Base-by-base conservation (phyloP, 35 echinoderm and acorn worm genomes). In the Apostichopus parvimensis region DNA sequence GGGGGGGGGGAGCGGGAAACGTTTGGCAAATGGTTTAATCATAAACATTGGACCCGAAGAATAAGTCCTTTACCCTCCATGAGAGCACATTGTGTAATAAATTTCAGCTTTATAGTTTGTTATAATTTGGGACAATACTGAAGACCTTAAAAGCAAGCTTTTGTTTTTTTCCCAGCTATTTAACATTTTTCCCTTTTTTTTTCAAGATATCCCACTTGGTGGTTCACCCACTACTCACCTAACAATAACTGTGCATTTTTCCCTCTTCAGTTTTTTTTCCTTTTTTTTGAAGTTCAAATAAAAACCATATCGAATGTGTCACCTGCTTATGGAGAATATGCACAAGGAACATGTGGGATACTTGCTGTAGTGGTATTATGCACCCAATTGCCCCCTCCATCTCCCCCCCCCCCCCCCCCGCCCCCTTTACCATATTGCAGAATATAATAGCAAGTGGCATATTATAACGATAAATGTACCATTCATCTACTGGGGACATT, bases 301-400 rank as follows among this genome's bases (percentile, higher is more conserved):
- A 75, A 75, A 75, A 68, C 64, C 15, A 75, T 22, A 75, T 75
- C 14, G 20, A 23, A 59, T 84, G 53, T 84, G 28, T 56, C 54
- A 84, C 81, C 57, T 59, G 81, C 56, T 84, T 59, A 84, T 58
- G 55, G 52, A 34, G 7, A 84, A 84, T 84, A 84, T 84, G 81
- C 81, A 84, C 81, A 58, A 58, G 81, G 81, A 55, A 55, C 53
- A 84, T 17, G 6, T 84, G 81, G 81, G 57, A 54, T 23, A 55
- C 81, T 84, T 84, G 81, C 81, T 84, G 15, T 52, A 22, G 53
- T 84, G 81, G 81, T 84, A 59, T 84, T 57, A 58, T 84, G 53
- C 56, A 84, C 81, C 81, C 81, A 84, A n/a, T 6, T n/a, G 57
- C 17, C 53, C 55, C 81, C 24, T 68, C 11, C 64, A 45, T 45